phyloP scores from a whole-genome alignment of 2,113 vertebrate genomes.

The Protobothrops flavoviridis region DNA sequence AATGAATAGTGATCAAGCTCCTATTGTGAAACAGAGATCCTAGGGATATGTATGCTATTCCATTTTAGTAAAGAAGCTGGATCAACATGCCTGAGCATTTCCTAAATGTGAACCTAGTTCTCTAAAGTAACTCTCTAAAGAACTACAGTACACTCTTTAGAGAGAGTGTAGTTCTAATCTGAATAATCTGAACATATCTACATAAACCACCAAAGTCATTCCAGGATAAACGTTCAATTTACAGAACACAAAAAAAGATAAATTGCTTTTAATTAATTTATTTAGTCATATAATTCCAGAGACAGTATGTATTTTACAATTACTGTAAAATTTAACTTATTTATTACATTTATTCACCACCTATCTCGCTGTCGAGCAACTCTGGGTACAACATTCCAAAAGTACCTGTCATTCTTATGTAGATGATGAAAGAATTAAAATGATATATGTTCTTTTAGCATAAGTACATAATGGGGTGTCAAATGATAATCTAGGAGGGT shows the following conservation, averaged over 20 bases:
- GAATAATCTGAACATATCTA: not conserved
- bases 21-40: not conserved
- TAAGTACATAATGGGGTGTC: not conserved
- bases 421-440: not conserved
- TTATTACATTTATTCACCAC: not conserved
- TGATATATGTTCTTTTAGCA: not conserved
- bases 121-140: too few relatives aligned
- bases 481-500: not conserved
- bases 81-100: not conserved
- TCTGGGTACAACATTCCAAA: not conserved
- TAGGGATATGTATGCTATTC: not conserved
- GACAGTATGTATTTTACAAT: not conserved
- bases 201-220: not conserved
- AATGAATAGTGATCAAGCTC: not conserved
- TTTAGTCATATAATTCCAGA: not conserved
- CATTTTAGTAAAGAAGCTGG: not conserved
- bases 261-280: not conserved
- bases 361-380: not conserved
- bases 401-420: not conserved
- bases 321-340: not conserved
- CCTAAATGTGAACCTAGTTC: not conserved
- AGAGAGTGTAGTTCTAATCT: not conserved
- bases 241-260: not conserved
- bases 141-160: not conserved
- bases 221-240: not conserved